phyloP scores from a whole-genome alignment of 1,140 invertebrate species.

The Caenorhabditis brenneri region DNA sequence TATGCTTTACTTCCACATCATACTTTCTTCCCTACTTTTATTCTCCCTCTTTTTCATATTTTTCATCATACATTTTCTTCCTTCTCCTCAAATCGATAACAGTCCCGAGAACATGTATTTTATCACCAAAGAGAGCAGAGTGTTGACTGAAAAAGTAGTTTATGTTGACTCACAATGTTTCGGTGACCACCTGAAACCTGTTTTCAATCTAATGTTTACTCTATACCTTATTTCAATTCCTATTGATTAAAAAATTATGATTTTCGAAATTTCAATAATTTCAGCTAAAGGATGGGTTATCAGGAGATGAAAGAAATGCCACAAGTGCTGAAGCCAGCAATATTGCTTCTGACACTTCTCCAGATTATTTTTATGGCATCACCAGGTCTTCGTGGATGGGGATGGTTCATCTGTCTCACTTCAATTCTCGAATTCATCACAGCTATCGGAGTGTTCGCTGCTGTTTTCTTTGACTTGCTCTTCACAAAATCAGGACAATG shows the following conservation, averaged over 20 bases:
- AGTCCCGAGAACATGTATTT: not conserved
- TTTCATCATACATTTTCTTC: not conserved
- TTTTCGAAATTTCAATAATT: not conserved
- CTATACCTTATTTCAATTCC: not conserved
- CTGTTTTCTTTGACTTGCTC: conserved; percentile 6
- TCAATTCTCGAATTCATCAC: conserved; percentile 20
- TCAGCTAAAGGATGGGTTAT: conserved; percentile 4
- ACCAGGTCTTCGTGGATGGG: not conserved
- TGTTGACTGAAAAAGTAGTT: not conserved
- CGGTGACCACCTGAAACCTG: conserved; percentile 6
- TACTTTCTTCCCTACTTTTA: not conserved
- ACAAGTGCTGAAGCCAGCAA: conserved; percentile 12
- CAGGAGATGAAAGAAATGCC: conserved; percentile 33
- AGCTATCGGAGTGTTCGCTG: not conserved
- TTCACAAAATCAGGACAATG: conserved; percentile 13
- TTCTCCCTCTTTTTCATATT: not conserved
- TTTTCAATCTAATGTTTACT: not conserved
- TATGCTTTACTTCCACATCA: not conserved
- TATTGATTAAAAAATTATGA: not conserved
- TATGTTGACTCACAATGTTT: not conserved
- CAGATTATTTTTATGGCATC: conserved; percentile 33
- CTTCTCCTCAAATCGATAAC: not conserved
- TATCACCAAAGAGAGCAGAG: not conserved
- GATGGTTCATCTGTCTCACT: conserved; percentile 17
- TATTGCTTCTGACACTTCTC: conserved; percentile 9